Conservation (phyloP, 2,113 vertebrate genomes). For the Verasper variegatus region DNA sequence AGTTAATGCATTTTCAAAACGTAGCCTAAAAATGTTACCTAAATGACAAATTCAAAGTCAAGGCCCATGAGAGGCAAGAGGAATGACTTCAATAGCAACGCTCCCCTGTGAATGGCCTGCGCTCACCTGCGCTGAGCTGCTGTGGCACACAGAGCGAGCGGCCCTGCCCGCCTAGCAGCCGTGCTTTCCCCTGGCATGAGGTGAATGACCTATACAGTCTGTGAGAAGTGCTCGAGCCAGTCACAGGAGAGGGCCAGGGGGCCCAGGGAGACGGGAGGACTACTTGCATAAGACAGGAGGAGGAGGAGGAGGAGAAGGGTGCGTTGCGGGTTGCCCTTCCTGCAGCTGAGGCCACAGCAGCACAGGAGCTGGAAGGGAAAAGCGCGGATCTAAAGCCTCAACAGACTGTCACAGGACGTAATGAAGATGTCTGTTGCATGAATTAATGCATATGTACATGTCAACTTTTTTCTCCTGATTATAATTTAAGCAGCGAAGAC, state of each 20-base stretch:
- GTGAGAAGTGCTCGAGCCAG: constrained; percentile 50
- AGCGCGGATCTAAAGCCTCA: not conserved
- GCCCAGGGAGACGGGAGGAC: constrained; percentile 43
- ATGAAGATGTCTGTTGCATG: constrained; percentile 42
- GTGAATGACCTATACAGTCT: constrained; percentile 81
- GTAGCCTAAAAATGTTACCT: no score
- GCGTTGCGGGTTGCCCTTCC: constrained; percentile 35
- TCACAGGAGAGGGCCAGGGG: constrained; percentile 21
- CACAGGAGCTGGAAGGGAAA: not conserved
- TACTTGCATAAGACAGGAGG: constrained; percentile 55
- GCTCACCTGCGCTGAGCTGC: constrained; percentile 67
- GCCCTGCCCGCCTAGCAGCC: constrained; percentile 44
- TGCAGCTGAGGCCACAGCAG: constrained; percentile 31
- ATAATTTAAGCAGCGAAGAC: constrained; percentile 57
- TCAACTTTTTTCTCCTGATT: constrained; percentile 43
- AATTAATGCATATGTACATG: constrained; percentile 29
- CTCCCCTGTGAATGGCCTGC: constrained; percentile 56
- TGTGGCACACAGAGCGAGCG: constrained; percentile 17
- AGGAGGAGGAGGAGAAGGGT: constrained; percentile 18
- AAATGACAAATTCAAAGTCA: constrained; percentile 14
- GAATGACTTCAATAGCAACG: constrained; percentile 9
- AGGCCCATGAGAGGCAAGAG: not conserved
- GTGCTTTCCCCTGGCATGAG: constrained; percentile 73
- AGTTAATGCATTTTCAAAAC: no score
- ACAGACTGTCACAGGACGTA: constrained; percentile 17